Conservation (phyloP, 2,888 invertebrate genomes). For the Ophonus ardosiacus region DNA sequence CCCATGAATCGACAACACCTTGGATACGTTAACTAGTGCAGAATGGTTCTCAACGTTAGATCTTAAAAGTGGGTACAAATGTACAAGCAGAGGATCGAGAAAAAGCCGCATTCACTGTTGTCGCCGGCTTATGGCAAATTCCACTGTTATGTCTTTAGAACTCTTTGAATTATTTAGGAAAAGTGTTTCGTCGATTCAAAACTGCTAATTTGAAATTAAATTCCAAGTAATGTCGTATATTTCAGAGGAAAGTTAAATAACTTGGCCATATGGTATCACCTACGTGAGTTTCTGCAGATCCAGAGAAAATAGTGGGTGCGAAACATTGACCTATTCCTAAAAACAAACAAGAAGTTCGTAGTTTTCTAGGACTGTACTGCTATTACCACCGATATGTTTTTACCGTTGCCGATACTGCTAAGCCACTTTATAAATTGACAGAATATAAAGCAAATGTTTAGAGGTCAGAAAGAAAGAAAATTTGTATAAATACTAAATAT, state of each 20-base stretch:
- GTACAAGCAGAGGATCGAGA: conserved; percentile 58
- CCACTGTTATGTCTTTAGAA: not conserved
- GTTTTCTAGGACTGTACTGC: not conserved
- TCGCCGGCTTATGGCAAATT: conserved; percentile 64
- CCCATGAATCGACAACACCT: conserved; percentile 56
- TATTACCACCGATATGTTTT: not conserved
- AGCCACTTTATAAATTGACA: too few species aligned
- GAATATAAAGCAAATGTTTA: too few species aligned
- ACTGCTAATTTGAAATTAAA: not conserved
- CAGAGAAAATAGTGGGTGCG: not conserved
- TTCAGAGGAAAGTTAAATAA: not conserved
- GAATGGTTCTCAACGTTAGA: conserved; percentile 67
- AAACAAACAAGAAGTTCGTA: not conserved
- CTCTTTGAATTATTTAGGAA: not conserved
- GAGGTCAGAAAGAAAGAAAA: too few species aligned
- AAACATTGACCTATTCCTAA: not conserved
- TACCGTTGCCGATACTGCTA: not conserved
- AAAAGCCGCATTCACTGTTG: conserved; percentile 64
- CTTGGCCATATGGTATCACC: not conserved
- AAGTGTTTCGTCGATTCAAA: conserved; percentile 64
- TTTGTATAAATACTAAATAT: too few species aligned
- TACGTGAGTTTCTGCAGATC: not conserved
- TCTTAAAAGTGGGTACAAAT: conserved; percentile 64
- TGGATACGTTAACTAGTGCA: conserved; percentile 64
- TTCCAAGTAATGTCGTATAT: not conserved